Percentiles rank a stretch among this genome's conserved stretches.
Evolutionary conservation across 2,113 vertebrate genomes (phyloP).

Genomic region (Labrus mixtus): DNA sequence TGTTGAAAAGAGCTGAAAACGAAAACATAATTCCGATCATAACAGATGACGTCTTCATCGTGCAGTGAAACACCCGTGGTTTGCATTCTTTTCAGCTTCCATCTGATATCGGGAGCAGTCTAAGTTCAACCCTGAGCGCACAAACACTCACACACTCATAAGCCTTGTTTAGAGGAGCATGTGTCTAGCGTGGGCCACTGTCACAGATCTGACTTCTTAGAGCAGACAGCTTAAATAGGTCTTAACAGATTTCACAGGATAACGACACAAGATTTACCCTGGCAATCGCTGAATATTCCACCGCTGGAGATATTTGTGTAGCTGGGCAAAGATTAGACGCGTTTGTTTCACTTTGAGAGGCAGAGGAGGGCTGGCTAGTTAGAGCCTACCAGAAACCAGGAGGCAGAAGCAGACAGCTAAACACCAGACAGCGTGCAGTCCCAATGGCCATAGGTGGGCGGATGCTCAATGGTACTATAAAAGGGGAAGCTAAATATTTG

Average conservation of each 20-base stretch:
- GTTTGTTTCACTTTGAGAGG: slow-evolving; percentile 69
- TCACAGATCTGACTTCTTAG: slow-evolving; percentile 56
- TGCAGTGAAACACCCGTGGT: slow-evolving; percentile 24
- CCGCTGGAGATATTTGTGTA: slow-evolving; percentile 61
- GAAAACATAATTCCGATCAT: slow-evolving; percentile 22
- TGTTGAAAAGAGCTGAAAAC: slow-evolving; percentile 15
- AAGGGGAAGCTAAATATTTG: slow-evolving; percentile 61
- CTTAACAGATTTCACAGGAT: slow-evolving; percentile 76
- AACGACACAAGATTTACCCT: slow-evolving; percentile 65
- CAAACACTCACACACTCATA: background rate
- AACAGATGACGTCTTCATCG: slow-evolving; percentile 50
- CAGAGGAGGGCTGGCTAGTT: slow-evolving; percentile 45
- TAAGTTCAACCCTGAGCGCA: slow-evolving; percentile 21
- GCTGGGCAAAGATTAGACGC: slow-evolving; percentile 67
- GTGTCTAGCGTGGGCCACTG: slow-evolving; percentile 54
- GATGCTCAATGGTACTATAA: slow-evolving; percentile 52
- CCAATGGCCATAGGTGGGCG: slow-evolving; percentile 31
- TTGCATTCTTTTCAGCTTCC: slow-evolving; percentile 48
- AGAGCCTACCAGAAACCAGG: slow-evolving; percentile 33
- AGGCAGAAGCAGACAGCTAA: slow-evolving; percentile 25
- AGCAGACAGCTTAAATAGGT: slow-evolving; percentile 65
- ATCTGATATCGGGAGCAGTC: slow-evolving; percentile 53
- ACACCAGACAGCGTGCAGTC: slow-evolving; percentile 30
- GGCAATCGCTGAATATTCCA: slow-evolving; percentile 61
- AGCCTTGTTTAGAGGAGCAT: slow-evolving; percentile 33